Evolutionary conservation across 92 coral and sea anemone species (phyloP), one percentile per base, ranked within the genome.

Genomic region (Micromussa lordhowensis): DNA sequence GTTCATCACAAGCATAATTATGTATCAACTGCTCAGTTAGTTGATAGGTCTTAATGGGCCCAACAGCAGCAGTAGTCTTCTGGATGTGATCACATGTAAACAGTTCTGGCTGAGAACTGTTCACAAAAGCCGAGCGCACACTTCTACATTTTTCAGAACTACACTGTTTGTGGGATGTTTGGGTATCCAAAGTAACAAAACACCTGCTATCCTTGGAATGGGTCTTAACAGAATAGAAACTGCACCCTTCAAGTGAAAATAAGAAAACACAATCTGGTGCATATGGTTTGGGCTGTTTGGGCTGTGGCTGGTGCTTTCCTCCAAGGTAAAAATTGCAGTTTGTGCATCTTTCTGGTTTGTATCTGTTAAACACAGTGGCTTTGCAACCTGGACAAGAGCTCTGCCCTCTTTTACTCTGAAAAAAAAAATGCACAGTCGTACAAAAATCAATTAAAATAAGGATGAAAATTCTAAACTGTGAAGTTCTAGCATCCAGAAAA

Each of bases 371-470:
- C 35, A 53, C 55, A 30, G 49, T 28, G 35, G 49, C 40, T 22
- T 68, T 78, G 75, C 89, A 85, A 15, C 30, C 80, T 21, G 59
- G 69, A 31, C 89, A 85, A 30, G 82, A 85, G 8, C 82, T 57
- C 59, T 85, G 89, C 9, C 84, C 89, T 22, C 84, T 55, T 22
- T 77, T 44, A 86, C 89, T 77, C 89, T 86, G 58, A 8, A 24
- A 17, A 76, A 53, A 77, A n/a, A n/a, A n/a, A n/a, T n/a, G n/a
- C n/a, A n/a, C n/a, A n/a, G n/a, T n/a, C n/a, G n/a, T n/a, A n/a
- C n/a, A n/a, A n/a, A n/a, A n/a, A n/a, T n/a, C n/a, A n/a, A n/a
- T n/a, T n/a, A n/a, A n/a, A n/a, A n/a, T n/a, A n/a, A n/a, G n/a
- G n/a, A n/a, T n/a, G n/a, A n/a, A n/a, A n/a, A n/a, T n/a, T n/a